Percentiles rank a stretch among this genome's conserved stretches.
Conservation (phyloP, 2,888 invertebrate genomes). For the Ophion ventricosus region DNA sequence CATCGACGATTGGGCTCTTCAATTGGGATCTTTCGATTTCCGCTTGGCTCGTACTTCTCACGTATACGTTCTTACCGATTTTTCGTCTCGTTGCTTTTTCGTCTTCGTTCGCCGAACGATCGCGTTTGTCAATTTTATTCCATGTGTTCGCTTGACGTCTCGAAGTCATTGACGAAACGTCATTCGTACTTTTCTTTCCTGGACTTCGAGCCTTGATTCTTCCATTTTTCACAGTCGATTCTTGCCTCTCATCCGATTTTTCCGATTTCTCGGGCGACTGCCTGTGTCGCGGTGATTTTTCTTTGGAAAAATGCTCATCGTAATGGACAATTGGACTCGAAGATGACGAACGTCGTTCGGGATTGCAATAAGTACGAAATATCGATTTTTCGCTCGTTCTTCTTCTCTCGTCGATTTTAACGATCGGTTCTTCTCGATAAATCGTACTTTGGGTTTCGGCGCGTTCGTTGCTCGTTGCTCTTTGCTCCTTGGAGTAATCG, state of each 20-base stretch:
- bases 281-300: conserved; percentile 28
- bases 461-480: conserved; percentile 2
- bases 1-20: neutral
- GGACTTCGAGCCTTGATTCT: neutral
- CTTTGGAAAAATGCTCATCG: neutral
- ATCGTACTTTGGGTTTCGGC: conserved; percentile 14
- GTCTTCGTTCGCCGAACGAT: neutral
- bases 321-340: conserved; percentile 41
- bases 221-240: conserved; percentile 24
- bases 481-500: neutral
- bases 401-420: neutral
- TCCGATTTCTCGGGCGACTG: conserved; percentile 32
- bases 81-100: neutral
- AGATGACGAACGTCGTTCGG: conserved; percentile 32
- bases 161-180: conserved; percentile 42
- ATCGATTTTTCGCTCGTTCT: conserved; percentile 25
- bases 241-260: conserved; percentile 40
- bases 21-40: neutral
- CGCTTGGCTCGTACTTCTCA: neutral
- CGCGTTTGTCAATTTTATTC: neutral
- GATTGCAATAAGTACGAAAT: neutral
- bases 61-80: conserved; percentile 3
- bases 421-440: neutral
- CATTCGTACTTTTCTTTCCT: conserved; percentile 3
- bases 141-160: neutral